These are phyloP conservation scores for Ceratothoa steindachneri DNA, from an alignment of 2,888 invertebrate species.

Conservation along the genomic window DNA sequence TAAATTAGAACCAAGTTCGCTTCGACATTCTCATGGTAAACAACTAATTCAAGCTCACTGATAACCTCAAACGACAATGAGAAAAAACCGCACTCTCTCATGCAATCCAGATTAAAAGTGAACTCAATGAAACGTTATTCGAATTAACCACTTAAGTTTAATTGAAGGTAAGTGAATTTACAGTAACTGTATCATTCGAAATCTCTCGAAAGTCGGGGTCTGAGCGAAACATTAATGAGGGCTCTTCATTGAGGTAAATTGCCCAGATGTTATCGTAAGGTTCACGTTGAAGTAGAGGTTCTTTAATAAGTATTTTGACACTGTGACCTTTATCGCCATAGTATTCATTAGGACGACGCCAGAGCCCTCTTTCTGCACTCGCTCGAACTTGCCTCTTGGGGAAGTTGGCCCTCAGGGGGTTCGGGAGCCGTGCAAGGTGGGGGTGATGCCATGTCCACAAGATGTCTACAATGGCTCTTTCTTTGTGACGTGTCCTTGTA, in stretches of 20 bases:
- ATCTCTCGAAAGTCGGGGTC: background rate
- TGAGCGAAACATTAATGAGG: background rate
- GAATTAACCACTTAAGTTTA: background rate
- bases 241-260: background rate
- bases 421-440: too few species aligned
- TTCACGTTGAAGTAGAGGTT: background rate
- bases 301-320: background rate
- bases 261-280: background rate
- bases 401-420: too few species aligned
- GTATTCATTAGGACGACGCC: constrained; percentile 1
- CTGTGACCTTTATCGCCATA: background rate
- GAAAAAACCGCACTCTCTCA: too few species aligned
- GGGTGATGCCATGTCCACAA: too few species aligned
- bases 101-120: background rate
- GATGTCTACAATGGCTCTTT: too few species aligned
- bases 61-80: too few species aligned
- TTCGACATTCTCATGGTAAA: too few species aligned
- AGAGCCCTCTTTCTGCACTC: too few species aligned
- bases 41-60: too few species aligned
- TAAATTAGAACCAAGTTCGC: too few species aligned
- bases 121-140: background rate
- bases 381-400: too few species aligned
- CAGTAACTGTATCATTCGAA: background rate
- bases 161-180: background rate
- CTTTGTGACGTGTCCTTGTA: too few species aligned